Percentiles rank a stretch among this genome's conserved stretches.
These are phyloP conservation scores for Rhodophaea formosa DNA, from an alignment of 2,888 invertebrate genomes.

Conservation along the genomic window DNA sequence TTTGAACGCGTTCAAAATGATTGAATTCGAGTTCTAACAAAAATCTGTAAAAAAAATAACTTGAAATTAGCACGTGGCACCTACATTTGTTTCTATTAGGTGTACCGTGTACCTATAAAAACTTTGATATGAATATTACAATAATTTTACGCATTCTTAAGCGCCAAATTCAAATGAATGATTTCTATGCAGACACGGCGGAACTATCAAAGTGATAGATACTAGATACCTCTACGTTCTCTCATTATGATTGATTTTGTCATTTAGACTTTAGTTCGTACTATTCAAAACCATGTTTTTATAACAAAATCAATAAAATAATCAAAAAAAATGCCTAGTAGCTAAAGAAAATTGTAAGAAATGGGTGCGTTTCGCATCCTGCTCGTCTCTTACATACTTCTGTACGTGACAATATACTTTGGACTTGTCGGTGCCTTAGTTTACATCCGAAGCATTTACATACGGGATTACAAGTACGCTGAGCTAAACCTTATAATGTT, in stretches of 20 bases:
- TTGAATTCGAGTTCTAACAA: too few relatives aligned
- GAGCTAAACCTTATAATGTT: conserved; percentile 22
- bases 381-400: conserved; percentile 57
- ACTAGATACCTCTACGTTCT: too few relatives aligned
- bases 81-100: too few relatives aligned
- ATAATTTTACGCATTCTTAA: not conserved
- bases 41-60: too few relatives aligned
- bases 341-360: conserved; percentile 25
- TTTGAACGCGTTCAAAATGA: too few relatives aligned
- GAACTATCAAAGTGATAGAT: too few relatives aligned
- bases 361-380: conserved; percentile 61
- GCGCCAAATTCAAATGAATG: not conserved
- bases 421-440: conserved; percentile 58
- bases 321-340: conserved; percentile 14
- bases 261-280: too few relatives aligned
- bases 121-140: too few relatives aligned
- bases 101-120: too few relatives aligned
- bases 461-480: conserved; percentile 47
- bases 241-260: too few relatives aligned
- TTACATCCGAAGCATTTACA: conserved; percentile 52
- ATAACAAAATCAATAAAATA: conserved; percentile 11
- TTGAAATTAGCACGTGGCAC: too few relatives aligned
- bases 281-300: too few relatives aligned
- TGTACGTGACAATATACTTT: conserved; percentile 57
- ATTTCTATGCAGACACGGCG: not conserved